Conservation (phyloP, 2,888 invertebrate genomes). For the Eilema griseolum region DNA sequence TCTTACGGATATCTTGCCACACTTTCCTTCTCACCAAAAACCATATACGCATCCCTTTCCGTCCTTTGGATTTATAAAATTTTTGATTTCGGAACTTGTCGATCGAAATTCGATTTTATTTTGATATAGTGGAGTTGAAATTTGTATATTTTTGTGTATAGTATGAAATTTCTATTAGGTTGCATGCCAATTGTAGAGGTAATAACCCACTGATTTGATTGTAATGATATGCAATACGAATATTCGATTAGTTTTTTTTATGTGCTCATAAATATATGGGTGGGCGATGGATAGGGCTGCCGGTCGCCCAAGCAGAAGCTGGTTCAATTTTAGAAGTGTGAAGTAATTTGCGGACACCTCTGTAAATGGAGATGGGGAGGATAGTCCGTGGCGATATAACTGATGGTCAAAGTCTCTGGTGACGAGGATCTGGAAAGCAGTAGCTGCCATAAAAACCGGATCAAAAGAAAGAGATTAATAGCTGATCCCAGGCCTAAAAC, state of each 20-base stretch:
- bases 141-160: slow-evolving; percentile 27
- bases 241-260: slow-evolving; percentile 13
- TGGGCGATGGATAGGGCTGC: background rate
- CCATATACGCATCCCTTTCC: slow-evolving; percentile 59
- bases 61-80: slow-evolving; percentile 61
- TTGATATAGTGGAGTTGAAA: slow-evolving; percentile 22
- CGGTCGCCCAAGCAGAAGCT: background rate
- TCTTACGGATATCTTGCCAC: slow-evolving; percentile 73
- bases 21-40: slow-evolving; percentile 59
- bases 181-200: slow-evolving; percentile 41
- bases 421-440: too few relatives aligned
- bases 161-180: slow-evolving; percentile 29
- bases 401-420: background rate
- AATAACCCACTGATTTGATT: slow-evolving; percentile 38
- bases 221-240: slow-evolving; percentile 33
- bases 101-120: slow-evolving; percentile 40
- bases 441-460: too few relatives aligned
- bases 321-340: background rate
- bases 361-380: background rate
- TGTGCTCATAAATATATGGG: slow-evolving; percentile 13
- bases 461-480: too few relatives aligned
- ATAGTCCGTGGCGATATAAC: background rate
- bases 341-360: background rate
- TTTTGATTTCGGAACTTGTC: slow-evolving; percentile 42
- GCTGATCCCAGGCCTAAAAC: too few relatives aligned